Evolutionary conservation across 2,113 vertebrate genomes (phyloP), one percentile per base, ranked within the genome.

Genomic region (Prochilodus magdalenae): DNA sequence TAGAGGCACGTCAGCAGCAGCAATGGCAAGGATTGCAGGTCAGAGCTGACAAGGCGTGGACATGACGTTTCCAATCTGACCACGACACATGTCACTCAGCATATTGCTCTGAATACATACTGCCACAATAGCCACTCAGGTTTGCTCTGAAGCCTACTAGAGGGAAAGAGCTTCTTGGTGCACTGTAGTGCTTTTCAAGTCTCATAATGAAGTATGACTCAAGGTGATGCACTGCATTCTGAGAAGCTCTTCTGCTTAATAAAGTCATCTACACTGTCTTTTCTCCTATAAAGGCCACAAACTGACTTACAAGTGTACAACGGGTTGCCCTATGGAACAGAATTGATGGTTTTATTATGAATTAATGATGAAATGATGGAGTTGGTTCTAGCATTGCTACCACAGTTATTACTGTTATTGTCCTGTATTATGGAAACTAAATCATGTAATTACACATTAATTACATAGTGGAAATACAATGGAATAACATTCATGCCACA

Each of bases 1-100:
- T 80, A 40, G 65, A 67, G 36, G 36, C 22, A 67, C 22, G 14
- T 75, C 62, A 75, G 62, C 7, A 13, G 27, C 40, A 59, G 30
- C 71, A 75, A 63, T 73, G 80, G 62, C 65, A 62, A 24, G 6
- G 29, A 82, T 47, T 80, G 57, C 63, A 30, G 55, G 63, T 71
- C 65, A 79, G 24, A 76, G 24, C 15, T 66, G 71, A 76, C 57
- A 55, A 76, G 57, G 80, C 63, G 36, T 79, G 53, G 40, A 80
- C 33, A 67, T 67, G 20, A 60, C 72, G 72, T 72, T 71, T 11
- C 30, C 49, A 40, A 66, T 53, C 74, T 77, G 33, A 47, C 67
- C 63, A 24, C 65, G 66, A 69, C 75, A 75, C 36, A 53, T 66
- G 72, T 72, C 57, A 76, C 27, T 77, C 71, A 79, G 36, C 29